Conservation (phyloP, 2,113 vertebrate genomes). For the Engystomops pustulosus region DNA sequence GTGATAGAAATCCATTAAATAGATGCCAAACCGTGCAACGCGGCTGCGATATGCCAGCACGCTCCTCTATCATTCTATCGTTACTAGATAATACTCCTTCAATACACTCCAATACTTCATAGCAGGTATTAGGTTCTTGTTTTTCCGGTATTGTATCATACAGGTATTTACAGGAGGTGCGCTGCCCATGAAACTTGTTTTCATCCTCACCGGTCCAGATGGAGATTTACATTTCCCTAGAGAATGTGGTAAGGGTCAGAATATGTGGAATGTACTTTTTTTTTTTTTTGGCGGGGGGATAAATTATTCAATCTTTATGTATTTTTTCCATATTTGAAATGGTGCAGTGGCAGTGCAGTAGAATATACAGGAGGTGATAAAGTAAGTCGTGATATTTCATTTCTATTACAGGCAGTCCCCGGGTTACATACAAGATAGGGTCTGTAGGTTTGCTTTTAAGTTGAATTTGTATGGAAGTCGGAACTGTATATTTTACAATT, state of each 20-base stretch:
- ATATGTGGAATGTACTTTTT: too few species aligned
- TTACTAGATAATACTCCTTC: neutral
- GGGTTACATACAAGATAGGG: too few species aligned
- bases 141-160: neutral
- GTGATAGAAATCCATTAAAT: neutral
- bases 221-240: neutral
- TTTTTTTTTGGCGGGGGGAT: neutral
- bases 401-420: neutral
- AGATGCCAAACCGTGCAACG: neutral
- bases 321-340: constrained; percentile 19
- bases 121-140: neutral
- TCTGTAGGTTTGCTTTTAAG: too few species aligned
- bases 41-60: neutral
- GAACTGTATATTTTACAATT: too few species aligned
- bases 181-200: neutral
- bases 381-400: neutral
- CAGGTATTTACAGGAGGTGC: neutral
- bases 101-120: neutral
- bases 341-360: constrained; percentile 45
- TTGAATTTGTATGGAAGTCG: too few species aligned
- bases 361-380: constrained; percentile 18
- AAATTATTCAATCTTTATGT: neutral
- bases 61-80: neutral
- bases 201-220: neutral
- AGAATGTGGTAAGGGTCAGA: neutral